phyloP scores from a whole-genome alignment of 2,888 invertebrate genomes.

The Tenthredo distinguenda region DNA sequence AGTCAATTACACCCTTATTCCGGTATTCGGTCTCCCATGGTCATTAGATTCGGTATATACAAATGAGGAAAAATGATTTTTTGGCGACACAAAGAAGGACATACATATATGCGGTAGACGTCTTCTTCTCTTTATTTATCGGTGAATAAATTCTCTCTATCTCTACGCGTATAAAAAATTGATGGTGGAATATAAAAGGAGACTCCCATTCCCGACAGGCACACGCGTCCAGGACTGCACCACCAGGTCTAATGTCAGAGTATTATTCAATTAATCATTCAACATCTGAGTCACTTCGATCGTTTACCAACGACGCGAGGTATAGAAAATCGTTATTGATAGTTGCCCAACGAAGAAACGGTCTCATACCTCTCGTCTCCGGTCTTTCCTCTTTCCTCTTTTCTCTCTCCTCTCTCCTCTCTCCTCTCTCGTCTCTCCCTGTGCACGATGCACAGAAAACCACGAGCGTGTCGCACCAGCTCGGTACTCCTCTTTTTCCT shows the following conservation, averaged over 20 bases:
- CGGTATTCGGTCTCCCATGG: neutral
- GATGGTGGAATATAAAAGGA: neutral
- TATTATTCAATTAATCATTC: constrained; percentile 70
- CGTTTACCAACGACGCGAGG: constrained; percentile 57
- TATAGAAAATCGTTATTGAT: constrained; percentile 60
- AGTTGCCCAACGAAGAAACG: constrained; percentile 46
- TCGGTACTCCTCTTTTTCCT: neutral
- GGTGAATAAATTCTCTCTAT: neutral
- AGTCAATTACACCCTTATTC: neutral
- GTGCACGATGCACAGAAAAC: neutral
- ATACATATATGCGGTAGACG: too few species aligned
- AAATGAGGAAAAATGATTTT: too few species aligned
- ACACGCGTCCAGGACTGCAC: constrained; percentile 4
- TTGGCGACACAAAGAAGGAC: neutral
- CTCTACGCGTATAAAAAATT: neutral
- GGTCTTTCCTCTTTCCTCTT: neutral
- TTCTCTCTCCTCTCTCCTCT: neutral
- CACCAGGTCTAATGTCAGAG: constrained; percentile 39
- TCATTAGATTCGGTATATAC: too few species aligned
- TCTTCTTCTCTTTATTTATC: neutral
- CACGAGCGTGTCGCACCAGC: neutral
- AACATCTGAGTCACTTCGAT: constrained; percentile 70
- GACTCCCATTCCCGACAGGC: neutral
- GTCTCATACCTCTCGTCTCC: neutral
- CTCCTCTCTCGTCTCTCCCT: too few species aligned